These are phyloP conservation scores for Monoplex corrugatus DNA, from an alignment of 2,888 invertebrate genomes.

Conservation along the genomic window DNA sequence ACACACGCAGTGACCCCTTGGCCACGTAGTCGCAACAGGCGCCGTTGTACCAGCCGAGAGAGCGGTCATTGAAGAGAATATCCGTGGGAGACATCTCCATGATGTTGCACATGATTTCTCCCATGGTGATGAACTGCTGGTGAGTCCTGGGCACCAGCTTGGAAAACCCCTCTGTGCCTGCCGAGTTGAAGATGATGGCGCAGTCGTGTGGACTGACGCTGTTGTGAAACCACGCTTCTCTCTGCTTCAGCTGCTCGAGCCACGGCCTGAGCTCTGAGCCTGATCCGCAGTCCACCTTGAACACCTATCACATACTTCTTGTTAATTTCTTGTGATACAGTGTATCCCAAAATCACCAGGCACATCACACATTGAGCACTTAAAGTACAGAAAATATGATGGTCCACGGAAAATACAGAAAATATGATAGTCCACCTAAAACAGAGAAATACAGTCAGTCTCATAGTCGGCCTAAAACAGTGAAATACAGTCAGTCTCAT, in stretches of 20 bases:
- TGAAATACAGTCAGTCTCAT: neutral
- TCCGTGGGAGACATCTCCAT: neutral
- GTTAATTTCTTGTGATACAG: neutral
- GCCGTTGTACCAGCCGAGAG: conserved; percentile 44
- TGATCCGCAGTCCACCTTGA: neutral
- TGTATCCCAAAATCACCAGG: neutral
- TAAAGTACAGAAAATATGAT: neutral
- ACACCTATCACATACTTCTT: neutral
- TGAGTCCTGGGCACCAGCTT: conserved; percentile 42
- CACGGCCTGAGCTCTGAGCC: neutral
- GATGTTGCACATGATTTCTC: neutral
- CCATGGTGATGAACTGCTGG: neutral
- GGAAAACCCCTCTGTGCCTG: conserved; percentile 49
- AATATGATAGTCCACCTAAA: no score
- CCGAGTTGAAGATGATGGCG: conserved; percentile 26
- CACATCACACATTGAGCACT: neutral
- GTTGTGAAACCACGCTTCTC: neutral
- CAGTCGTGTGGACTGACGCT: conserved; percentile 11
- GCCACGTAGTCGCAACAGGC: neutral
- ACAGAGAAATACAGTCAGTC: neutral
- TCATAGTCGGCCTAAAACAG: no score
- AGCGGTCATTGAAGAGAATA: conserved; percentile 30
- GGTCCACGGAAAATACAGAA: no score
- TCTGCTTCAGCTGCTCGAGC: conserved; percentile 13
- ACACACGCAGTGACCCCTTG: neutral